Conservation (phyloP, 2,797 vertebrate genomes). For the Parotocinclus haroldoi region DNA sequence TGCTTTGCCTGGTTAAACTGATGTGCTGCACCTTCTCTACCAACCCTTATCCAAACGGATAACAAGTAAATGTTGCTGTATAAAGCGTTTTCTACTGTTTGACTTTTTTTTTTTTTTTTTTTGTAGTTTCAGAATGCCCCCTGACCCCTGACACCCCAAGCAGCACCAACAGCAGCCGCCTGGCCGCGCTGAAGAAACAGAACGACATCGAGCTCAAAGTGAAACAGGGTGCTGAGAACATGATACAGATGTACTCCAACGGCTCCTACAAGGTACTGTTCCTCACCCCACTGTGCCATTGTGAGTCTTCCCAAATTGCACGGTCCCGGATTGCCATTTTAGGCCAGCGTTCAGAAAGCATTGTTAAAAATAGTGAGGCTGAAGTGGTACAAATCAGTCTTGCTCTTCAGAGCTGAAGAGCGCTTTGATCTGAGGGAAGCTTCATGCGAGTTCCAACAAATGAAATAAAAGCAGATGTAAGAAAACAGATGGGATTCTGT, state of each 20-base stretch:
- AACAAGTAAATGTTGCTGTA: too few relatives aligned
- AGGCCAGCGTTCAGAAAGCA: neutral
- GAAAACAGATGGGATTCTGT: slow-evolving; percentile 36
- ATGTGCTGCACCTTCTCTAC: too few relatives aligned
- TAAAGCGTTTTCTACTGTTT: neutral
- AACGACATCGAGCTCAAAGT: slow-evolving; percentile 87
- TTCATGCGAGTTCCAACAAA: slow-evolving; percentile 18
- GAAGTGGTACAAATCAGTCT: slow-evolving; percentile 12
- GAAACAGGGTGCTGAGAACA: slow-evolving; percentile 86
- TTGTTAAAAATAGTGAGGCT: neutral
- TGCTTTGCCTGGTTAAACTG: too few relatives aligned
- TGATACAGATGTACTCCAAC: slow-evolving; percentile 90
- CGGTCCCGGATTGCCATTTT: slow-evolving; percentile 1
- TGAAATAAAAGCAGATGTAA: slow-evolving; percentile 37
- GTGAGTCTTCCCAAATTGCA: neutral
- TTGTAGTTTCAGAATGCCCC: slow-evolving; percentile 69
- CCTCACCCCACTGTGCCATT: neutral
- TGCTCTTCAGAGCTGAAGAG: slow-evolving; percentile 8
- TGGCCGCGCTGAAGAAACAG: slow-evolving; percentile 83
- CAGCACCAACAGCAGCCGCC: slow-evolving; percentile 74
- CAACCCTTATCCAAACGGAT: too few relatives aligned
- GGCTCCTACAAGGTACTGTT: slow-evolving; percentile 82
- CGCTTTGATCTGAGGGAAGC: slow-evolving; percentile 33
- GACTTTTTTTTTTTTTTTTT: slow-evolving; percentile 8
- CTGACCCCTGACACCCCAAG: slow-evolving; percentile 83